A percentile compares a stretch with the other conserved stretches of the same genome.
Conservation (phyloP, 2,113 vertebrate species). For the Osmerus mordax region DNA sequence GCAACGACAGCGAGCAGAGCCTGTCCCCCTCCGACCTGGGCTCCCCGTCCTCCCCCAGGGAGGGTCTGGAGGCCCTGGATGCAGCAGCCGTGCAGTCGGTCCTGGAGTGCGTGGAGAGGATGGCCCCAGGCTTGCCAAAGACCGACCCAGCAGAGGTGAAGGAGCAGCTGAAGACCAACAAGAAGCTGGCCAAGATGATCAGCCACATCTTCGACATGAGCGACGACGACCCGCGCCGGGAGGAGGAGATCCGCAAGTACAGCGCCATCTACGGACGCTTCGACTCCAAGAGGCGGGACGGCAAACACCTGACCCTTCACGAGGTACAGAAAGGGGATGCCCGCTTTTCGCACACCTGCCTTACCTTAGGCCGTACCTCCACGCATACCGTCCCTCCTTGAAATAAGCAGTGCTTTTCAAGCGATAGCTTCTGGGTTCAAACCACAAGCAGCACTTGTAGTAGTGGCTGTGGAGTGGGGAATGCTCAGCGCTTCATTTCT, state of each 20-base stretch:
- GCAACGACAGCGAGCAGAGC: conserved; percentile 87
- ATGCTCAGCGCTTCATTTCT: background rate
- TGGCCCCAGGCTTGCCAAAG: conserved; percentile 83
- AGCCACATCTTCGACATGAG: conserved; percentile 96
- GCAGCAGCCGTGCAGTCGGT: conserved; percentile 86
- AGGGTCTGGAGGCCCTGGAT: conserved; percentile 87
- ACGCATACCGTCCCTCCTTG: no score
- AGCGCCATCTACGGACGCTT: conserved; percentile 98
- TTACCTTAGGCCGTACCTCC: no score
- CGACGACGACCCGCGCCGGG: conserved; percentile 86
- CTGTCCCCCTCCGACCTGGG: conserved; percentile 87
- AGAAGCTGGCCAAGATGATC: conserved; percentile 96
- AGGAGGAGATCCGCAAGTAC: conserved; percentile 96
- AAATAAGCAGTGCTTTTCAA: no score
- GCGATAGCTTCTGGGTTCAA: no score
- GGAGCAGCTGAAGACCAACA: conserved; percentile 91
- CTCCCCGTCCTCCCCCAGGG: conserved; percentile 90
- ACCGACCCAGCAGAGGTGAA: conserved; percentile 80
- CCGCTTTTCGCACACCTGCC: no score
- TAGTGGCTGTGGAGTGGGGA: background rate
- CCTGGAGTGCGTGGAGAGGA: conserved; percentile 90
- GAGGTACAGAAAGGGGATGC: conserved; percentile 72
- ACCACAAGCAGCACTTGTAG: no score
- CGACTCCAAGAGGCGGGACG: conserved; percentile 96
- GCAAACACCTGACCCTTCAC: conserved; percentile 94